Base-by-base conservation (phyloP, 1,140 invertebrate genomes). In the Dendroctonus valens region DNA sequence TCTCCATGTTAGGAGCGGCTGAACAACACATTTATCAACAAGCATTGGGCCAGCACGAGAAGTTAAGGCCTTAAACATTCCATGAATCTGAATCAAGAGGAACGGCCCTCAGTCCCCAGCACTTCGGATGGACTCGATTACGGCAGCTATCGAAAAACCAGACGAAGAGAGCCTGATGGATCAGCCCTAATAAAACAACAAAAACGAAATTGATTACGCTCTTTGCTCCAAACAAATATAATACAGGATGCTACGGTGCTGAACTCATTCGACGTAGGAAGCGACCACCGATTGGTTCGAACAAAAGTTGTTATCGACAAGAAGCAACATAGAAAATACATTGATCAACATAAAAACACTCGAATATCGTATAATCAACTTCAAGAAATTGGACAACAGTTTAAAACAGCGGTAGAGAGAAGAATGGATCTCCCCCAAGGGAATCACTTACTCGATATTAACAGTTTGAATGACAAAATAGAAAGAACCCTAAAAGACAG, bases 401-500 rank as follows among this genome's bases (percentile, higher is more conserved):
- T 46, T 46, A 2, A 46, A 46, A 46, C 2, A 46, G 44, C 44
- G 12, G 44, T 9, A 46, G 9, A 46, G 44, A 46, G 12, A 46
- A 46, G 44, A 46, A 0, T 1, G 44, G 44, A 2, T 11, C 44
- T 11, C 44, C 12, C 9, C 12, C 12, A 46, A 46, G 44, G 1
- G 44, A 46, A 46, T 46, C 44, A 46, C 4, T 46, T 46, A 46
- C 44, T 46, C 44, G 44, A 46, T 46, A 46, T 11, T 46, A 46
- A 46, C 12, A 46, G 44, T 46, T 46, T 46, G 12, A 46, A 46
- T 4, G 4, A 4, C 44, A 46, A 46, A 46, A 46, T 46, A 46
- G 1, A 46, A 46, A 11, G 44, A 46, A 46, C 12, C 44, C 44
- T 46, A 11, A 46, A 46, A 2, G 44, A 14, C 44, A 46, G 44